Evolutionary conservation across 2,888 invertebrate genomes (phyloP).

Genomic region (Coelopa pilipes): DNA sequence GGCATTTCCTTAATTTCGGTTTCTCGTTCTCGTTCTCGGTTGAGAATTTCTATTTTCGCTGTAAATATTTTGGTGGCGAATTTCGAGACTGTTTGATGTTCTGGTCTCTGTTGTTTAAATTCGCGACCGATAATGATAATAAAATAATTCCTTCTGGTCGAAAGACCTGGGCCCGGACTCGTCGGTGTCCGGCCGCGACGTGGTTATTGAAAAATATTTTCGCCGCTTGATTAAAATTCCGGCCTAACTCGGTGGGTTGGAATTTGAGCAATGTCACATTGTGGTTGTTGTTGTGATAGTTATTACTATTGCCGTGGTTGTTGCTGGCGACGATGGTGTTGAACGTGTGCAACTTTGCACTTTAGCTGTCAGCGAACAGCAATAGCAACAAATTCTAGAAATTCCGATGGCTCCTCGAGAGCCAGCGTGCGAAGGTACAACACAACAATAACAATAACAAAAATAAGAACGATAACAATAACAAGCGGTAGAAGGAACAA

Average conservation of each 20-base stretch:
- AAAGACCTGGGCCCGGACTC: not conserved
- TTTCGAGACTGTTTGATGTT: too few relatives aligned
- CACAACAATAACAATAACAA: conserved; percentile 30
- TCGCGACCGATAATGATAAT: too few relatives aligned
- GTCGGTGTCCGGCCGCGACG: not conserved
- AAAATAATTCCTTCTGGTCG: too few relatives aligned
- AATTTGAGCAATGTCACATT: conserved; percentile 1
- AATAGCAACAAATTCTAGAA: conserved; percentile 31
- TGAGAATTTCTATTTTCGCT: not conserved
- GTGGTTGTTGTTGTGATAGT: not conserved
- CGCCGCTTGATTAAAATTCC: conserved; percentile 36
- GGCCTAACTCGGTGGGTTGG: not conserved
- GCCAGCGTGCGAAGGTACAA: conserved; percentile 9
- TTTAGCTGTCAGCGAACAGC: conserved; percentile 37
- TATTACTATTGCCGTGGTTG: conserved; percentile 28
- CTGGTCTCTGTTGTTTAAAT: too few relatives aligned
- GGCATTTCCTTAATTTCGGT: not conserved
- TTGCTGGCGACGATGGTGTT: conserved; percentile 14
- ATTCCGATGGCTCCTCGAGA: conserved; percentile 20
- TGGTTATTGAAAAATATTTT: conserved; percentile 33
- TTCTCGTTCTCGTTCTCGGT: not conserved
- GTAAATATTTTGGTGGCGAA: not conserved
- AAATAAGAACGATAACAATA: conserved; percentile 8
- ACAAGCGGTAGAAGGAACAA: too few relatives aligned
- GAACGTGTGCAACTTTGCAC: conserved; percentile 40